phyloP scores from a whole-genome alignment of 2,113 vertebrate genomes.

The Mastomys coucha region DNA sequence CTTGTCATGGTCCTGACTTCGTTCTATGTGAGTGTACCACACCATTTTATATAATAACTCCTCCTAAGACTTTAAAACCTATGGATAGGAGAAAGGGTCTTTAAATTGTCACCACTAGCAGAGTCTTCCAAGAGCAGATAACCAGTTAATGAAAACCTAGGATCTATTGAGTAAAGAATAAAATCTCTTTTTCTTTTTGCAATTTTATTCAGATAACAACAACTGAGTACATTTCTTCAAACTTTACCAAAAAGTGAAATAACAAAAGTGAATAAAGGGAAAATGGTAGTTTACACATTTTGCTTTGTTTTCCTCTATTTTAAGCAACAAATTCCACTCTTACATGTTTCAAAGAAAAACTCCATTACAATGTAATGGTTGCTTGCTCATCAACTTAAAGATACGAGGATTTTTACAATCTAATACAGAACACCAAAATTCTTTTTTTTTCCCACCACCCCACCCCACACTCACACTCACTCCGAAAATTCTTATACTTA shows the following conservation, averaged over 20 bases:
- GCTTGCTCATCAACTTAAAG: not conserved
- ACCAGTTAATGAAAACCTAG: not conserved
- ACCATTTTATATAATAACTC: not conserved
- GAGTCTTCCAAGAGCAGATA: not conserved
- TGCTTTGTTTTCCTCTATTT: slow-evolving; percentile 2
- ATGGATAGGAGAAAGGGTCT: not conserved
- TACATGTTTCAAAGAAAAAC: not conserved
- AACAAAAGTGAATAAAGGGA: not conserved
- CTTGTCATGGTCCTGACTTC: not conserved
- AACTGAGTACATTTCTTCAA: not conserved
- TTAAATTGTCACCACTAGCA: not conserved
- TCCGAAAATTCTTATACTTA: slow-evolving; percentile 9
- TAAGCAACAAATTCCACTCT: not conserved
- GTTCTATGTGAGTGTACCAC: not conserved
- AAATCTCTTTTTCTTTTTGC: not conserved
- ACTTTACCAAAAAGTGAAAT: not conserved
- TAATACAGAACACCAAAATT: slow-evolving; percentile 18
- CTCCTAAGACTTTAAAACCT: not conserved
- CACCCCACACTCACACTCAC: too few relatives aligned
- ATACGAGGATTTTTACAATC: not conserved
- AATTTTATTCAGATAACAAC: not conserved
- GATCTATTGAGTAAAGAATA: not conserved
- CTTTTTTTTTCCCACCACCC: too few relatives aligned
- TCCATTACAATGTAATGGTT: not conserved
- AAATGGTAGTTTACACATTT: not conserved